A percentile compares a stretch with the other conserved stretches of the same genome.
These are phyloP conservation scores for Sericinus montela DNA, from an alignment of 2,888 invertebrate genomes.

Conservation along the genomic window DNA sequence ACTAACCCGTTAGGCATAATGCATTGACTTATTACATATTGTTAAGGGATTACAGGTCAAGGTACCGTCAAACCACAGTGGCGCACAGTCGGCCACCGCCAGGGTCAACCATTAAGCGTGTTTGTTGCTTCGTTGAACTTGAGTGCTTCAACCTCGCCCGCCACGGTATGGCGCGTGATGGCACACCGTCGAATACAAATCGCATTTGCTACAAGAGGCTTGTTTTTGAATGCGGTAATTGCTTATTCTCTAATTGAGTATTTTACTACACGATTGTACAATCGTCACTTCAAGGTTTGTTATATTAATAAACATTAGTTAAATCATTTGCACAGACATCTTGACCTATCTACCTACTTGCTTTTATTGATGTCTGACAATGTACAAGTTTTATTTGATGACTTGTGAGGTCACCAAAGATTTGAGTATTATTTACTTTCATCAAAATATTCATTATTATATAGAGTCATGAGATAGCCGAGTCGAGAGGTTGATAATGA, in stretches of 20 bases:
- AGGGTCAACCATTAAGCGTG: conserved; percentile 1
- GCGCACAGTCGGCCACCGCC: background rate
- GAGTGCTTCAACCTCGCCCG: conserved; percentile 14
- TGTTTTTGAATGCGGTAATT: conserved; percentile 1
- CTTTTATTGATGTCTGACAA: no score
- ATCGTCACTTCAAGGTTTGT: background rate
- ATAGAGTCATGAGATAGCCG: no score
- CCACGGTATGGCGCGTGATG: background rate
- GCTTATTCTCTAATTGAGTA: conserved; percentile 2
- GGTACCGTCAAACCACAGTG: conserved; percentile 7
- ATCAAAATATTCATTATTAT: no score
- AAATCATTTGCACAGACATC: background rate
- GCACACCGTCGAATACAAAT: conserved; percentile 6
- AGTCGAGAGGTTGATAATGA: no score
- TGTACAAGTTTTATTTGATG: no score
- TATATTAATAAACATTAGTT: background rate
- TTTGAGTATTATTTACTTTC: background rate
- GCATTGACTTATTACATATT: no score
- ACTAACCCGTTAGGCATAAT: no score
- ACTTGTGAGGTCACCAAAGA: no score
- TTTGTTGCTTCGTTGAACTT: conserved; percentile 5
- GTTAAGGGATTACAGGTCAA: background rate
- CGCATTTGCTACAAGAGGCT: background rate
- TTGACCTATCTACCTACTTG: background rate
- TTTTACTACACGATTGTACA: background rate